phyloP scores from a whole-genome alignment of 2,888 invertebrate species.

The Pseudococcus jackbeardsleyi region DNA sequence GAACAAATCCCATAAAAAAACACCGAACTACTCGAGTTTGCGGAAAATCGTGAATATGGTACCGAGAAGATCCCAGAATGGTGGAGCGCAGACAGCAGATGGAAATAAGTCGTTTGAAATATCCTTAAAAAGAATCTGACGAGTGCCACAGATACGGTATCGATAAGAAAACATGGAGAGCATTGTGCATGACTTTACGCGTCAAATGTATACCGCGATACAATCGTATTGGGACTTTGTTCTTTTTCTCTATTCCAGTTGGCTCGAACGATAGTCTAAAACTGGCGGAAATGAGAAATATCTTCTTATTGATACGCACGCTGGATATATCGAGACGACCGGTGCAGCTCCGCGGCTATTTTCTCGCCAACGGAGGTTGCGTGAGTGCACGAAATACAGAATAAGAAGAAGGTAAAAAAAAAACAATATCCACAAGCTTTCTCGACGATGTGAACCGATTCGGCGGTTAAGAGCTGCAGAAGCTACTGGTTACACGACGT shows the following conservation, averaged over 20 bases:
- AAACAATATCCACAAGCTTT: neutral
- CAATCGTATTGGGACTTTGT: neutral
- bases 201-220: constrained; percentile 19
- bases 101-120: constrained; percentile 12
- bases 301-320: constrained; percentile 23
- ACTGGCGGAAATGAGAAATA: neutral
- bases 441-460: constrained; percentile 11
- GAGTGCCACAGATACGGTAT: constrained; percentile 22
- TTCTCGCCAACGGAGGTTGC: neutral
- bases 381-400: neutral
- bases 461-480: neutral
- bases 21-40: neutral
- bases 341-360: neutral
- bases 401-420: neutral
- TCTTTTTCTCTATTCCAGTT: neutral
- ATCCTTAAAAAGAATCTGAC: constrained; percentile 37
- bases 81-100: neutral
- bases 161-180: constrained; percentile 24
- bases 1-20: neutral
- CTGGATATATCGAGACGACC: neutral
- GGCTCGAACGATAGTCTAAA: neutral
- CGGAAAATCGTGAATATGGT: neutral
- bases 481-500: neutral
- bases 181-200: constrained; percentile 13
- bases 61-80: neutral